Evolutionary conservation across 1,140 invertebrate genomes (phyloP), one percentile per base, ranked within the genome.

Genomic region (Eulimnadia texana): DNA sequence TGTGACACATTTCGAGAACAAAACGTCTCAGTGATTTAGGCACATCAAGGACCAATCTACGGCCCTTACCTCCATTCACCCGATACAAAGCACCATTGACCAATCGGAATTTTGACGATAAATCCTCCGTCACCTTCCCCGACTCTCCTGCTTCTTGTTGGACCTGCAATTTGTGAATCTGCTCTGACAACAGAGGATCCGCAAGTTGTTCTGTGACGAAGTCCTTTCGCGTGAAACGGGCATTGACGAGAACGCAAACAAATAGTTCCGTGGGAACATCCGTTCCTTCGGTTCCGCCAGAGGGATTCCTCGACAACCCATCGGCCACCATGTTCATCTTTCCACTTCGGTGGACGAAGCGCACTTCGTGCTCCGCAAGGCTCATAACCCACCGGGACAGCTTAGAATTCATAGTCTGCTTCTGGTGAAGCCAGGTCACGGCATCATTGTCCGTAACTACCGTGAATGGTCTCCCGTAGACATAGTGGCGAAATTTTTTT

Each of bases 401-500:
- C 19, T 25, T 3, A 3, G 49, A 27, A 22, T 10, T 52, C 25
- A 28, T n/a, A 27, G 20, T 22, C 29, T 52, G 28, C 49, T 33
- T 52, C 28, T 53, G 28, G 1, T 9, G 11, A 16, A 50, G 20
- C 42, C 74, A 80, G 23, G 64, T 62, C 3, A 79, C 63, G 0
- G 76, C 72, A 64, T 68, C 67, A 64, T 80, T 67, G 60, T 74
- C 68, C 11, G 67, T 70, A 25, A 73, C 63, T 1, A 76, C 62
- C 3, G 64, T 64, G 60, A 77, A 76, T 24, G 67, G 47, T 0
- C 67, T 52, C 1, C 69, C 62, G 50, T 58, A 69, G 2, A 77
- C 50, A 64, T 75, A 79, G 9, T 69, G 66, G 29, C 71, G 64
- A 62, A 76, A 77, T 55, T 74, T 71, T 61, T 73, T 66, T 22